phyloP scores from a whole-genome alignment of 1,140 invertebrate genomes.

The Drosophila baimaii region DNA sequence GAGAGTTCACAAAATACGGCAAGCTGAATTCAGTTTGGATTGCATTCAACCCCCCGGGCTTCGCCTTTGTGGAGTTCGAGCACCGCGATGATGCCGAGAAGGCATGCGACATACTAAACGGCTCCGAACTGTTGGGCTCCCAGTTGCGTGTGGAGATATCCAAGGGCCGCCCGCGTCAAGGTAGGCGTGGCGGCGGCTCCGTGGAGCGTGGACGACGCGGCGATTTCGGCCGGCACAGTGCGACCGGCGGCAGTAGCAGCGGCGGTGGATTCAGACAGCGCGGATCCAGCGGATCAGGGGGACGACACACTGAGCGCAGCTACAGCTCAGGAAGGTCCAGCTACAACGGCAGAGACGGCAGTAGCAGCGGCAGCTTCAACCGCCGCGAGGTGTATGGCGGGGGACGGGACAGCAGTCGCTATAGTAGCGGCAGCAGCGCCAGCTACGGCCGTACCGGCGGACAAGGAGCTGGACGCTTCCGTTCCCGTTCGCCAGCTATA shows the following conservation, averaged over 20 bases:
- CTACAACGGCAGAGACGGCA: conserved; percentile 74
- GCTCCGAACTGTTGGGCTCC: conserved; percentile 91
- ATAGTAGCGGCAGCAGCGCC: conserved; percentile 83
- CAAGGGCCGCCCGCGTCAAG: conserved; percentile 87
- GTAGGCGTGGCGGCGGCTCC: conserved; percentile 86
- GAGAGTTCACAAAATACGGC: conserved; percentile 94
- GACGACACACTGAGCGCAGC: conserved; percentile 83
- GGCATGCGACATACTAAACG: conserved; percentile 96
- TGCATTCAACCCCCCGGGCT: conserved; percentile 96
- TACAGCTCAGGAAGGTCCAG: conserved; percentile 85
- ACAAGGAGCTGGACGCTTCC: conserved; percentile 77
- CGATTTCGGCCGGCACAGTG: conserved; percentile 85
- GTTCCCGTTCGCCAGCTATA: conserved; percentile 75
- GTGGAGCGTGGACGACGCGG: conserved; percentile 85
- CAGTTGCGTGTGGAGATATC: conserved; percentile 93
- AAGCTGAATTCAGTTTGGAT: conserved; percentile 98
- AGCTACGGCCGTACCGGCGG: conserved; percentile 83
- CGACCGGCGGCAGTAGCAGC: conserved; percentile 84
- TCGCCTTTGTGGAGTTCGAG: conserved; percentile 99
- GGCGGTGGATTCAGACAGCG: conserved; percentile 80
- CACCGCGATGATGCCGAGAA: conserved; percentile 97
- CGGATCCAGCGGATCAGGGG: conserved; percentile 77
- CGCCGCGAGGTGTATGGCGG: conserved; percentile 82
- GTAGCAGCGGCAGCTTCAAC: conserved; percentile 79
- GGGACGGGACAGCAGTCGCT: conserved; percentile 82